Conservation (phyloP, 2,797 vertebrate genomes). For the Florisuga fusca region DNA sequence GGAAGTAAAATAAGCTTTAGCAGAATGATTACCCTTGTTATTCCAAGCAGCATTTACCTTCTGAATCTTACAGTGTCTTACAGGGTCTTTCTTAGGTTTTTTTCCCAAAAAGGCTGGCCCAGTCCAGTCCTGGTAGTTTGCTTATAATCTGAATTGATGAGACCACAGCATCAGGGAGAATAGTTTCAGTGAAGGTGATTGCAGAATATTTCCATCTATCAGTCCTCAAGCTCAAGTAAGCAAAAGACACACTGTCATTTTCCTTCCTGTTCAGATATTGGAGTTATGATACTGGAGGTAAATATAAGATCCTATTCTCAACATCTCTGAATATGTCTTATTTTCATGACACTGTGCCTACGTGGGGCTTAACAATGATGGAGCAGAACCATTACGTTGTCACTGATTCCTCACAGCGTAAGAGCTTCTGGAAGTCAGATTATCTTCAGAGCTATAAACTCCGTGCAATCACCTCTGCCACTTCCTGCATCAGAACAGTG, state of each 20-base stretch:
- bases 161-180: background rate
- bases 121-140: background rate
- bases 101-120: background rate
- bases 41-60: accelerated
- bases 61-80: background rate
- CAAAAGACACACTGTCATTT: background rate
- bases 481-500: background rate
- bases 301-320: constrained; percentile 13
- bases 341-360: constrained; percentile 38
- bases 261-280: background rate
- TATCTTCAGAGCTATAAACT: background rate
- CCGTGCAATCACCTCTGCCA: constrained; percentile 9
- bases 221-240: background rate
- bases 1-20: background rate
- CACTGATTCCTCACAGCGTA: background rate
- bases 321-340: constrained; percentile 32
- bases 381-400: background rate
- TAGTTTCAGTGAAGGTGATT: background rate
- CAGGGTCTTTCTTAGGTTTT: background rate
- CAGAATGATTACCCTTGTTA: background rate
- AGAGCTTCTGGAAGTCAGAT: constrained; percentile 53
- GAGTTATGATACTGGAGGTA: background rate
- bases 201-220: background rate
- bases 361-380: constrained; percentile 17
- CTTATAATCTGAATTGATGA: background rate